Conservation (phyloP, 2,888 invertebrate genomes). For the Diarsia rubi region DNA sequence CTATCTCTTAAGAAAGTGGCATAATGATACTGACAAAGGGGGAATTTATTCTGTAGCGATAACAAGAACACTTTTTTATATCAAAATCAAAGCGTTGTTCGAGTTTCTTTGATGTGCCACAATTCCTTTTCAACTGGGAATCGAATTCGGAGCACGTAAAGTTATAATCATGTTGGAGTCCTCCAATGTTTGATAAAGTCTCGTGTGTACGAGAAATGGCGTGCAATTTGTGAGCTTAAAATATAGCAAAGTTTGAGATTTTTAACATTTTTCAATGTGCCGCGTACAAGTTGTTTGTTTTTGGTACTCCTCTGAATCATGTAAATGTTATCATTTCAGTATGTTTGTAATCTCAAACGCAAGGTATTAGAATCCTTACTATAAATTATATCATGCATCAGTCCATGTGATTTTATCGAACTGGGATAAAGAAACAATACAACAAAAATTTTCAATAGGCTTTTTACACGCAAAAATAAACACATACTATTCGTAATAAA, state of each 20-base stretch:
- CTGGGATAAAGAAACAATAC: neutral
- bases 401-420: neutral
- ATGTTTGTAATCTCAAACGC: neutral
- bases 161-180: constrained; percentile 89
- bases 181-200: constrained; percentile 89
- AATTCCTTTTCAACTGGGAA: constrained; percentile 78
- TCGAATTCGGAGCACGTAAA: constrained; percentile 87
- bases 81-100: constrained; percentile 86
- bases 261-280: constrained; percentile 35
- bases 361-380: neutral
- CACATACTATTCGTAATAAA: neutral
- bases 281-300: neutral
- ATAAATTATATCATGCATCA: no score
- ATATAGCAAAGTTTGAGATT: constrained; percentile 67
- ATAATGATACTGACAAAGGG: constrained; percentile 75
- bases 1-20: constrained; percentile 71
- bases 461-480: neutral
- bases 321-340: neutral
- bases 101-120: constrained; percentile 86
- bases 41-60: constrained; percentile 80
- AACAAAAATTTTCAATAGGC: neutral
- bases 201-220: constrained; percentile 83
- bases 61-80: constrained; percentile 86
- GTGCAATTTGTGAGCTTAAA: constrained; percentile 77
- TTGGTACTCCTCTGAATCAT: neutral